A percentile compares a stretch with the other conserved stretches of the same genome.
These are phyloP conservation scores for Hemitrygon akajei DNA, from an alignment of 2,797 vertebrate species.

Conservation along the genomic window DNA sequence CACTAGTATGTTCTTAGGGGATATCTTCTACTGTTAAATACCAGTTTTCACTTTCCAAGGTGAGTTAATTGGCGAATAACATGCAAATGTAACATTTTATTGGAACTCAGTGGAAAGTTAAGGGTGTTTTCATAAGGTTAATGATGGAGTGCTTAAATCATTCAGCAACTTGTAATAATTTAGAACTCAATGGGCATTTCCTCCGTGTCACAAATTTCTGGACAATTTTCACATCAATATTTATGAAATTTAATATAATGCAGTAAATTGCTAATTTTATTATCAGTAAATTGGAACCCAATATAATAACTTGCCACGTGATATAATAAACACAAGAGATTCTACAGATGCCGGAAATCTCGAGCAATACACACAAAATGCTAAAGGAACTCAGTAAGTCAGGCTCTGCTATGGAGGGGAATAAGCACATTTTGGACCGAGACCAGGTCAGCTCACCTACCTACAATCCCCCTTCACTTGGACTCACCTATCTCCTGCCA, in stretches of 20 bases:
- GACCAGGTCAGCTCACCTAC: no score
- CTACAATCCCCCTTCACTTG: no score
- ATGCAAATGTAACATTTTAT: background rate
- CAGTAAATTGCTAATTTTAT: background rate
- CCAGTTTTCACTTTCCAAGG: background rate
- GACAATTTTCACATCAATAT: no score
- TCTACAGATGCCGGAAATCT: no score
- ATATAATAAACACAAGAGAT: background rate
- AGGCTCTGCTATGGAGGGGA: no score
- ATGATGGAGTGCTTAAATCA: background rate
- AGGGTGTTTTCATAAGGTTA: background rate
- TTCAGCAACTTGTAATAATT: background rate
- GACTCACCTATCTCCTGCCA: no score
- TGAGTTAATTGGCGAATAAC: background rate
- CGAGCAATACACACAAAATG: no score
- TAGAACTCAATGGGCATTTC: background rate
- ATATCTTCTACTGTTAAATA: background rate
- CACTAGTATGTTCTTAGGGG: background rate
- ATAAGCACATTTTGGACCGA: no score
- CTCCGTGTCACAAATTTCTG: background rate
- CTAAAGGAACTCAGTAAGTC: no score
- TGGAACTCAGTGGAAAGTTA: background rate
- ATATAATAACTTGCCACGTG: background rate
- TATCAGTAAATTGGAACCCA: background rate
- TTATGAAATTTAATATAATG: background rate